These are phyloP conservation scores for Poeciliopsis prolifica DNA, from an alignment of 2,113 vertebrate species.

Conservation along the genomic window DNA sequence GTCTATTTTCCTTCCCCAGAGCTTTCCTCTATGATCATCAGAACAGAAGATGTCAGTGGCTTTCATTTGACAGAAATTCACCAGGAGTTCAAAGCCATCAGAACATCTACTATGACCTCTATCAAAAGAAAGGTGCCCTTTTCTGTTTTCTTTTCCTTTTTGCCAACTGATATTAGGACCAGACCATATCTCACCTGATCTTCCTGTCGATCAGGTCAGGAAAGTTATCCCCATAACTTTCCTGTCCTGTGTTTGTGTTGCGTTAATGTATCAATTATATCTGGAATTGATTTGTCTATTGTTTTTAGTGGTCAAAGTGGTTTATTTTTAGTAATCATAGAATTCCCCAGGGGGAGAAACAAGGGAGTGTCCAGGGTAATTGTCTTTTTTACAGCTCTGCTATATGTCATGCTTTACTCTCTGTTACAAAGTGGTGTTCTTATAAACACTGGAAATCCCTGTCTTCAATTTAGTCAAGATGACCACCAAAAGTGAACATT, in stretches of 20 bases:
- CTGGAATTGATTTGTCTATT: neutral
- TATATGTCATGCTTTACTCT: conserved; percentile 61
- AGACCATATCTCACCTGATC: neutral
- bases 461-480: conserved; percentile 16
- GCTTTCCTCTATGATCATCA: conserved; percentile 82
- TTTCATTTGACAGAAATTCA: conserved; percentile 92
- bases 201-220: neutral
- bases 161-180: neutral
- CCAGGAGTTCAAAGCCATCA: conserved; percentile 85
- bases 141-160: conserved; percentile 43
- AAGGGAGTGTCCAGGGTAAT: conserved; percentile 39
- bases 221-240: neutral
- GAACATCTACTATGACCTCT: conserved; percentile 90
- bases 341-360: conserved; percentile 17
- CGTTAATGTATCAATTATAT: neutral
- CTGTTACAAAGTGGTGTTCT: conserved; percentile 61
- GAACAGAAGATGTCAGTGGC: conserved; percentile 89
- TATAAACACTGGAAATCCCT: conserved; percentile 60
- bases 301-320: neutral
- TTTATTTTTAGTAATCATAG: conserved; percentile 3
- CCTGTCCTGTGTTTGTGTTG: neutral
- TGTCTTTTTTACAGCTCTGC: conserved; percentile 62
- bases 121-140: conserved; percentile 94
- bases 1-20: conserved; percentile 62
- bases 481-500: conserved; percentile 24